Conservation (phyloP, 2,113 vertebrate species). For the Zosterops hypoxanthus region DNA sequence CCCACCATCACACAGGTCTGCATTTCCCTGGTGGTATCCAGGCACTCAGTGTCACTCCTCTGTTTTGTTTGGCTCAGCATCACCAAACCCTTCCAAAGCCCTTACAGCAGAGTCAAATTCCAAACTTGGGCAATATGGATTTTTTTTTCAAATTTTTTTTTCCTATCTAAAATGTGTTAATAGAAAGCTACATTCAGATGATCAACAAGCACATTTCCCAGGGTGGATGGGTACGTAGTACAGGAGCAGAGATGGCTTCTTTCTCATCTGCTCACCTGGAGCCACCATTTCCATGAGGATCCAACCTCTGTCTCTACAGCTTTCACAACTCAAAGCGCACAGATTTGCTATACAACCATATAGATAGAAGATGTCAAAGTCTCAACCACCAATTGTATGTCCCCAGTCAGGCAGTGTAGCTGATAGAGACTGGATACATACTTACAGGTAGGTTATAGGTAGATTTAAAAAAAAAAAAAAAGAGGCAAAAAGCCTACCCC, state of each 20-base stretch:
- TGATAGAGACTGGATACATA: neutral
- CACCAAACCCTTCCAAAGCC: neutral
- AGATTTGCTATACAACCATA: neutral
- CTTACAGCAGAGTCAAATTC: neutral
- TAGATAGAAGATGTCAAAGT: neutral
- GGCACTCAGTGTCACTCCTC: neutral
- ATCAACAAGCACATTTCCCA: neutral
- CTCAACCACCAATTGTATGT: neutral
- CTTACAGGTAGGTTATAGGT: neutral
- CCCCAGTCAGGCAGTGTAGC: neutral
- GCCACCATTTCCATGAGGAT: neutral
- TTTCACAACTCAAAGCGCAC: neutral
- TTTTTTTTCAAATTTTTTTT: neutral
- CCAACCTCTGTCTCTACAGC: neutral
- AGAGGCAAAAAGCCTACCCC: fast-evolving
- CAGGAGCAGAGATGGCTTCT: neutral
- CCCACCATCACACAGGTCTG: fast-evolving
- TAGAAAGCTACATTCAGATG: neutral
- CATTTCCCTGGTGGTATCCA: neutral
- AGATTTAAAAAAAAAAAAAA: neutral
- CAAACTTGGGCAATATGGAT: neutral
- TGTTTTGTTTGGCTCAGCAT: neutral
- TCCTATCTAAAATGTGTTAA: neutral
- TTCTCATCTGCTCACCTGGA: neutral
- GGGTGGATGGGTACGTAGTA: neutral